Evolutionary conservation across 2,888 invertebrate species (phyloP), one percentile per base, ranked within the genome.

Genomic region (Amiota mariae): DNA sequence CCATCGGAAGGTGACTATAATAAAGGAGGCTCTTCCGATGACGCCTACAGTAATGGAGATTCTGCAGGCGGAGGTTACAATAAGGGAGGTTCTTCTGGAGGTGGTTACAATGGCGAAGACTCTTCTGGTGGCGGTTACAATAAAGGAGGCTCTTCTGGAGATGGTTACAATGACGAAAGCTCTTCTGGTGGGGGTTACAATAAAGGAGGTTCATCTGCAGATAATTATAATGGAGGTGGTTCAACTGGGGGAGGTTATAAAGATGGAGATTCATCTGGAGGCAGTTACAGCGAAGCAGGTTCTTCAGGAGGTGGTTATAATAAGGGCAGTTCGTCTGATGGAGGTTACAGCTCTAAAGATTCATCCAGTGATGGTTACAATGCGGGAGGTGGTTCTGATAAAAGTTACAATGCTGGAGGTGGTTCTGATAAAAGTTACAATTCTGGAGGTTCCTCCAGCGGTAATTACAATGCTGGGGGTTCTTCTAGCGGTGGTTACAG

Each of bases 361-460:
- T n/a, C 61, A 36, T 3, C 71, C 36, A 36, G 49, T 47, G 18
- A 12, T 24, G n/a, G 67, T 49, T 8, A 68, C 15, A 64, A 64
- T 18, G 46, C 49, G 12, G 12, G 12, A n/a, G 12, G 8, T 20
- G 48, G 49, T 49, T 54, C 54, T 12, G 54, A 54, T 8, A 59
- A 57, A 24, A 8, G 67, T 49, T 8, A 68, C 15, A 64, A 64
- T 18, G 46, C 49, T 20, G 12, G 12, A n/a, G 12, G 8, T 20
- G 48, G 49, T 49, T 54, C 54, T 12, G 54, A 54, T 8, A 59
- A 57, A 9, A 75, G 74, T 59, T 82, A 79, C 76, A 15, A 61
- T 20, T 1, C 15, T 13, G 20, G 20, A 12, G 11, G 18, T 4
- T 15, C 75, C 12, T 76, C 82, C 2, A 13, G 15, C 15, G 61